Evolutionary conservation across 2,888 invertebrate species (phyloP).

Genomic region (Acanthosepion esculentum): DNA sequence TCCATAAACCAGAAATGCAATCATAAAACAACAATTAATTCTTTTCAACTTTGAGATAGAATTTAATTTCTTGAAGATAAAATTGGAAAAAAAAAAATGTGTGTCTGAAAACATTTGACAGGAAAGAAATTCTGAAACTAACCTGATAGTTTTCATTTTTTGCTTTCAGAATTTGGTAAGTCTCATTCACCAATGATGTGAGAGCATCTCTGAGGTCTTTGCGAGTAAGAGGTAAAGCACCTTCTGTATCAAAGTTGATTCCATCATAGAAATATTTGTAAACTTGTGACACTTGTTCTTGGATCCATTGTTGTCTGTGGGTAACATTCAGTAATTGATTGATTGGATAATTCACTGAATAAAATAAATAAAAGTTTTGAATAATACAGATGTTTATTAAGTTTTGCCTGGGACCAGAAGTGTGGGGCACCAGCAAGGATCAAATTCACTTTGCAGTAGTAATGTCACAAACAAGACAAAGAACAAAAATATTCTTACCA

Average conservation of each 20-base stretch:
- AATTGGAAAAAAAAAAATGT: not conserved
- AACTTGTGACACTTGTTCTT: slow-evolving; percentile 60
- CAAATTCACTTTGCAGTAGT: too few species aligned
- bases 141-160: slow-evolving; percentile 69
- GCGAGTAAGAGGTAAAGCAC: slow-evolving; percentile 63
- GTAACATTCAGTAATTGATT: slow-evolving; percentile 59
- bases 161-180: slow-evolving; percentile 63
- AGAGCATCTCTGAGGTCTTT: slow-evolving; percentile 61
- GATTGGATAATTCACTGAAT: slow-evolving; percentile 60
- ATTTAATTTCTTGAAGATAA: too few species aligned
- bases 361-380: not conserved
- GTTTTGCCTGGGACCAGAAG: too few species aligned
- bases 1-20: too few species aligned
- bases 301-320: slow-evolving; percentile 65
- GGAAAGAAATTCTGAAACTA: not conserved
- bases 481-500: slow-evolving; percentile 58
- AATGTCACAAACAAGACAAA: too few species aligned
- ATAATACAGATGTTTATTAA: not conserved
- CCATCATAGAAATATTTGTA: slow-evolving; percentile 70
- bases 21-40: too few species aligned
- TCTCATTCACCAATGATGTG: slow-evolving; percentile 68
- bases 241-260: slow-evolving; percentile 75
- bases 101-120: not conserved
- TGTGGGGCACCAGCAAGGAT: too few species aligned
- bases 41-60: too few species aligned